Evolutionary conservation across 2,113 vertebrate genomes (phyloP).

Genomic region (Antechinus flavipes): DNA sequence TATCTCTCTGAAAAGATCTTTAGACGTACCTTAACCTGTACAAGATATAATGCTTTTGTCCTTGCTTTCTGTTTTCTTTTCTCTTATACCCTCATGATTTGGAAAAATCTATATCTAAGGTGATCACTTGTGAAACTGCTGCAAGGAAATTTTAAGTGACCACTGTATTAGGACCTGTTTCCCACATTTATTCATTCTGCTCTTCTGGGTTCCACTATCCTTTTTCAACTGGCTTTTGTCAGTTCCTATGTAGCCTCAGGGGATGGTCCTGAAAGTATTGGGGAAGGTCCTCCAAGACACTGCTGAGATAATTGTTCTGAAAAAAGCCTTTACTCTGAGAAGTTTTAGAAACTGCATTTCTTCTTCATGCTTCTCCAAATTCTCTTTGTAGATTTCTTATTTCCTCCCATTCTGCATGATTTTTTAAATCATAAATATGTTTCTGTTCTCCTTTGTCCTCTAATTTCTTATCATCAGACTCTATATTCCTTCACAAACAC

Average conservation of each 20-base stretch:
- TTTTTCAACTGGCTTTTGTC: background rate
- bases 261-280: background rate
- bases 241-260: background rate
- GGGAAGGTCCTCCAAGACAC: background rate
- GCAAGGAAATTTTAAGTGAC: too few relatives aligned
- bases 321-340: background rate
- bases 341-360: conserved; percentile 10
- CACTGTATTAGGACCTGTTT: background rate
- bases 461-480: background rate
- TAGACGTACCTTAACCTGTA: background rate
- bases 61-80: background rate
- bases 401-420: background rate
- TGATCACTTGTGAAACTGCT: background rate
- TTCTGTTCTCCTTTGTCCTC: background rate
- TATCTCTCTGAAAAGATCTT: background rate
- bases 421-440: background rate
- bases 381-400: background rate
- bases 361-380: background rate
- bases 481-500: background rate
- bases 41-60: background rate
- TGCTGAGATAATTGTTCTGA: background rate
- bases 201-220: background rate
- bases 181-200: background rate
- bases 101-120: background rate
- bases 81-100: background rate